Conservation (phyloP, 1,140 invertebrate species). For the Heterodera schachtii region DNA sequence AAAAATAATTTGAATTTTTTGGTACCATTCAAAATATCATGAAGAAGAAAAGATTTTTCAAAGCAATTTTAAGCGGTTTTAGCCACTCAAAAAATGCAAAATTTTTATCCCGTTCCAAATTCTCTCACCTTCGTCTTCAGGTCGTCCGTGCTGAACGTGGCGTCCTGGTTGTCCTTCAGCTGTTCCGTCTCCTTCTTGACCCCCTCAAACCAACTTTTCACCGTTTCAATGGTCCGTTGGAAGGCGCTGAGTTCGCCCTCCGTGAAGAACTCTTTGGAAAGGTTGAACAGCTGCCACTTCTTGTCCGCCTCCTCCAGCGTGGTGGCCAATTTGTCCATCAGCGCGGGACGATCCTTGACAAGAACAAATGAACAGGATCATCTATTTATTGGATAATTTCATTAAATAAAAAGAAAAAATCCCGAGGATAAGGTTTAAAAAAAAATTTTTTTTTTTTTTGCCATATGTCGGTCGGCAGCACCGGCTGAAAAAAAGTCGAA, state of each 20-base stretch:
- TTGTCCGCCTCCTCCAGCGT: constrained; percentile 66
- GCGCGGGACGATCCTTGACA: constrained; percentile 66
- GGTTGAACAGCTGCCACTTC: constrained; percentile 66
- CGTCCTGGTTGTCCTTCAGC: constrained; percentile 65
- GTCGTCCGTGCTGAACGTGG: constrained; percentile 66
- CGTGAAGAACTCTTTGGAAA: constrained; percentile 66
- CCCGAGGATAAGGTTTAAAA: not conserved
- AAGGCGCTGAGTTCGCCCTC: constrained; percentile 64
- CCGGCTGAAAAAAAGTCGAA: no score
- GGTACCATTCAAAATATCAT: no score
- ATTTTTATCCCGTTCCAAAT: not conserved
- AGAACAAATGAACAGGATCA: not conserved
- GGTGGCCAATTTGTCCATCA: constrained; percentile 66
- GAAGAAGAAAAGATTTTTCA: no score
- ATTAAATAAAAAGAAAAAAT: no score
- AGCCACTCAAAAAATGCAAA: not conserved
- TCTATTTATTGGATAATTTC: not conserved
- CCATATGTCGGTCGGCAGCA: no score
- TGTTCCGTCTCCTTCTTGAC: constrained; percentile 65
- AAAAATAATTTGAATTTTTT: no score
- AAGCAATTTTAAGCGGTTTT: not conserved
- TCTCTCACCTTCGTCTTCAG: constrained; percentile 54
- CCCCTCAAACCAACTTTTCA: constrained; percentile 66
- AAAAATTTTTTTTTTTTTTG: no score
- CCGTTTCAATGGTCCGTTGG: constrained; percentile 67